Base-by-base conservation (phyloP, 2,113 vertebrate species). In the Benitochromis conjunctus region DNA sequence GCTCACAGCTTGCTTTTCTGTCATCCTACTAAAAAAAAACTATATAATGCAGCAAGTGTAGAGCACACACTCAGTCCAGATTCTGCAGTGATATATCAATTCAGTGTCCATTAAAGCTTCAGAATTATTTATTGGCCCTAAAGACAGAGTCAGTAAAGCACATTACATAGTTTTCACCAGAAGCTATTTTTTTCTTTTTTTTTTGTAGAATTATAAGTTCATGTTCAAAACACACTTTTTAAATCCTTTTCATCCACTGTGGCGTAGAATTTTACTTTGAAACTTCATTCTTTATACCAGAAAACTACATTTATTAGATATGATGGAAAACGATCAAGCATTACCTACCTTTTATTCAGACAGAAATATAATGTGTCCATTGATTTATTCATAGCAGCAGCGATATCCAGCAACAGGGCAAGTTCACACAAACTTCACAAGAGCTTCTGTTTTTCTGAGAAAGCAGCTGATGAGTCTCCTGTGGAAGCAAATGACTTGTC, bases 371-470 rank as follows among this genome's bases (percentile, higher is more conserved):
- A 55, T 80, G 6, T 41, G n/a, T 86, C 89, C 19, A 34, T 31
- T 54, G 5, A 21, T 79, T 83, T 92, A 81, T 82, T 86, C 12
- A 36, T 62, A 54, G 54, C 14, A 54, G 21, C 16, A 56, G 4
- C 58, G 3, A 69, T 18, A 18, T 36, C 83, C 31, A 36, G 48
- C 84, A 60, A 80, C 16, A 71, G 21, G 26, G 48, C 74, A 43
- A 80, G 83, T 88, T 89, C 86, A 84, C 38, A 57, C 57, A 77
- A 85, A 89, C n/a, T n/a, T n/a, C n/a, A n/a, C n/a, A n/a, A n/a
- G n/a, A n/a, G n/a, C n/a, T n/a, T n/a, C n/a, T n/a, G n/a, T n/a
- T n/a, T n/a, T n/a, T n/a, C n/a, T 7, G 43, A 14, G 71, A 90
- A 84, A 56, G 84, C 54, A 83, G 82, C 46, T 14, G 26, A 86